Conservation (phyloP, 1,140 invertebrate species). For the Temnothorax longispinosus region DNA sequence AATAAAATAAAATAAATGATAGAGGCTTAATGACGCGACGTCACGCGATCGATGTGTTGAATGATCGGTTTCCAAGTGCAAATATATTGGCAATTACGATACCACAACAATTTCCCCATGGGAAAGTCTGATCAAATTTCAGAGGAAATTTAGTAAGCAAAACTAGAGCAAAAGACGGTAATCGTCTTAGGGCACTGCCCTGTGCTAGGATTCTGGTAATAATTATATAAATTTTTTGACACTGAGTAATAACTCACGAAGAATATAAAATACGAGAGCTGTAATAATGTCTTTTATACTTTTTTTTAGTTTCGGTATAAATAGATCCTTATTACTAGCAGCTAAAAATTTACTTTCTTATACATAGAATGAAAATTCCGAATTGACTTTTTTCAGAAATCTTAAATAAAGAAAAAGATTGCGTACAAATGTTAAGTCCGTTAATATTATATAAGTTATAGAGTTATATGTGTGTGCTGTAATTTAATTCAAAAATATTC, state of each 20-base stretch:
- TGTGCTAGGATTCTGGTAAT: neutral
- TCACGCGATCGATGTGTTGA: neutral
- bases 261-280: neutral
- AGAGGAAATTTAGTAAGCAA: constrained; percentile 13
- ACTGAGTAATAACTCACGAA: neutral
- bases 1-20: neutral
- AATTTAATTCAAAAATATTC: neutral
- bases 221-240: neutral
- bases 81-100: constrained; percentile 22
- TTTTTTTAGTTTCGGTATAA: neutral
- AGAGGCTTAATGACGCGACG: neutral
- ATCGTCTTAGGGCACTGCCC: neutral
- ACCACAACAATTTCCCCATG: constrained; percentile 3
- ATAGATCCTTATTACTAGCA: neutral
- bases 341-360: neutral
- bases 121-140: constrained; percentile 22
- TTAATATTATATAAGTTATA: neutral
- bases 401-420: neutral
- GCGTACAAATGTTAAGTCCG: neutral
- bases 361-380: neutral
- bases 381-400: neutral
- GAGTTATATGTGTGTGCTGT: no score
- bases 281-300: neutral
- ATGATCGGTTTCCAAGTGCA: neutral
- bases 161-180: neutral